Percentiles rank a stretch among this genome's conserved stretches.
Evolutionary conservation across 2,113 vertebrate species (phyloP).

Genomic region (Fulica atra): DNA sequence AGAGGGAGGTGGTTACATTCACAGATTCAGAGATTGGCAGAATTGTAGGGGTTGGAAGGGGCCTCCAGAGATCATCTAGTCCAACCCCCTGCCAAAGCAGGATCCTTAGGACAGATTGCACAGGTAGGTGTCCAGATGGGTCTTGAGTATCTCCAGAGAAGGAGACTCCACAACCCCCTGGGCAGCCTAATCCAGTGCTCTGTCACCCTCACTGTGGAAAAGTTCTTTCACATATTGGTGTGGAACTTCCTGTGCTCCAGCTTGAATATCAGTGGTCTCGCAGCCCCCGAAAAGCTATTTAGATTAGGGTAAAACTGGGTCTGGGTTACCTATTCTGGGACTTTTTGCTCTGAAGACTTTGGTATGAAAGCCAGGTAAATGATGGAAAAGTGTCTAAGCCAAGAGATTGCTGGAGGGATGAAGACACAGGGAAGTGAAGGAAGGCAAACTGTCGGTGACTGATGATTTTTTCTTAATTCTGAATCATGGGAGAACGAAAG

Average conservation of each 20-base stretch:
- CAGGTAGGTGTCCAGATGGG: no score
- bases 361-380: neutral
- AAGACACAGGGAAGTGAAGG: neutral
- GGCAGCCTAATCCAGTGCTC: no score
- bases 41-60: no score
- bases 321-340: neutral
- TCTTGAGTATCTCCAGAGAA: no score
- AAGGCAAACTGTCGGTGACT: neutral
- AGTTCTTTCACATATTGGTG: no score
- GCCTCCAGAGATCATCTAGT: no score
- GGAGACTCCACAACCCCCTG: no score
- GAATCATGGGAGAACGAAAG: neutral
- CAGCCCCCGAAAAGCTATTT: neutral
- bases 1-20: neutral
- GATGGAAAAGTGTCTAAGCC: neutral
- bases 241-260: no score
- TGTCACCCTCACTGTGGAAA: no score
- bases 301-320: neutral
- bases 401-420: neutral
- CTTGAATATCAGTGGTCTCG: neutral
- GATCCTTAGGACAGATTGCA: no score
- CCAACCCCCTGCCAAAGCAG: no score
- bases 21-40: no score
- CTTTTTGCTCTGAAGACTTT: neutral
- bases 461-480: neutral